Percentiles rank a stretch among this genome's conserved stretches.
Evolutionary conservation across 2,797 vertebrate genomes (phyloP).

Genomic region (Artibeus jamaicensis): DNA sequence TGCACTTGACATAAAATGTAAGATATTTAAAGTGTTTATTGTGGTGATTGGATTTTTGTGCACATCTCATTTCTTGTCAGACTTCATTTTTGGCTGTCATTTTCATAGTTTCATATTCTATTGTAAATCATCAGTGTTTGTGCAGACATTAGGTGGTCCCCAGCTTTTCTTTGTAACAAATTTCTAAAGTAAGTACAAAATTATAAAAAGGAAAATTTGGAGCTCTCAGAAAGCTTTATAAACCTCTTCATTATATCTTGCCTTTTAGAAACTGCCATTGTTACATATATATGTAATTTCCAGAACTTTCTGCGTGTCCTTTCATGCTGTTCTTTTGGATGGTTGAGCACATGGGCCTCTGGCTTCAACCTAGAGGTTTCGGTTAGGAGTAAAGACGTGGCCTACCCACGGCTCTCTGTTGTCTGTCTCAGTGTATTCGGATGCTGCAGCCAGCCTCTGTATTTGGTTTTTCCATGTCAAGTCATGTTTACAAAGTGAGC

Average conservation of each 20-base stretch:
- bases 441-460: background rate
- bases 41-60: background rate
- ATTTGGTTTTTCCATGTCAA: background rate
- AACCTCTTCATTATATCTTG: background rate
- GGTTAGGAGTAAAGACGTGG: background rate
- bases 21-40: background rate
- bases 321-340: background rate
- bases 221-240: conserved; percentile 21
- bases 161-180: background rate
- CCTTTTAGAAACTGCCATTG: background rate
- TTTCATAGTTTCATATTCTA: background rate
- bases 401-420: background rate
- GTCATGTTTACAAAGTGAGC: background rate
- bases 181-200: background rate
- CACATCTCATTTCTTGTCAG: background rate
- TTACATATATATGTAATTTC: background rate
- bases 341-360: background rate
- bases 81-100: background rate
- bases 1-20: background rate
- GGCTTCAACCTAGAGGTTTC: background rate
- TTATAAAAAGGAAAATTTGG: background rate
- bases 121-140: background rate
- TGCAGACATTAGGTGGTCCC: background rate
- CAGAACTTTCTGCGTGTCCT: background rate
- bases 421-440: background rate